Conservation (phyloP, 2,113 vertebrate genomes). For the Corydoras sp. region DNA sequence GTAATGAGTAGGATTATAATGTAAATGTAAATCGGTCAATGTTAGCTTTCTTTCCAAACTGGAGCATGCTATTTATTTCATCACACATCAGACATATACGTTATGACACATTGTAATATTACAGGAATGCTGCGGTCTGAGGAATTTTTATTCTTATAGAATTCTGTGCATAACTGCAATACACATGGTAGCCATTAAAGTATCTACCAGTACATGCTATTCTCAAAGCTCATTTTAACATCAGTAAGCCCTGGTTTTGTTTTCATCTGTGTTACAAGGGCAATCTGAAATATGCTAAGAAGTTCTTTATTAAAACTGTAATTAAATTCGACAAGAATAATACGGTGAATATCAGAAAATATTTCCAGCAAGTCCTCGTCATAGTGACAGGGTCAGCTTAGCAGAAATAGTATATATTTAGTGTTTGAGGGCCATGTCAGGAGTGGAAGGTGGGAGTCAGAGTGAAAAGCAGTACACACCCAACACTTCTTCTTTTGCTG, state of each 20-base stretch:
- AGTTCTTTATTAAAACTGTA: neutral
- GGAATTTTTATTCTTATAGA: conserved; percentile 35
- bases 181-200: conserved; percentile 34
- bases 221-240: conserved; percentile 21
- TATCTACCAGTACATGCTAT: conserved; percentile 25
- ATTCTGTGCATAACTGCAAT: conserved; percentile 29
- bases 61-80: conserved; percentile 28
- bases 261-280: conserved; percentile 4
- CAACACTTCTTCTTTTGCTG: conserved; percentile 6
- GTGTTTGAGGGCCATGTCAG: conserved; percentile 1
- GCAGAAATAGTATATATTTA: conserved; percentile 30
- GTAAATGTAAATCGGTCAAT: neutral
- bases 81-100: conserved; percentile 21
- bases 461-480: conserved; percentile 36
- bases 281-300: neutral
- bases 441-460: conserved; percentile 14
- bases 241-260: neutral
- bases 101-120: conserved; percentile 1
- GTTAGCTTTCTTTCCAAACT: conserved; percentile 15
- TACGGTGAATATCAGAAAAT: neutral
- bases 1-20: too few relatives aligned
- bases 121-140: conserved; percentile 17
- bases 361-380: conserved; percentile 3
- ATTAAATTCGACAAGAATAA: too few relatives aligned
- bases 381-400: neutral